Evolutionary conservation across 2,113 vertebrate species (phyloP).

Genomic region (Archilochus colubris): DNA sequence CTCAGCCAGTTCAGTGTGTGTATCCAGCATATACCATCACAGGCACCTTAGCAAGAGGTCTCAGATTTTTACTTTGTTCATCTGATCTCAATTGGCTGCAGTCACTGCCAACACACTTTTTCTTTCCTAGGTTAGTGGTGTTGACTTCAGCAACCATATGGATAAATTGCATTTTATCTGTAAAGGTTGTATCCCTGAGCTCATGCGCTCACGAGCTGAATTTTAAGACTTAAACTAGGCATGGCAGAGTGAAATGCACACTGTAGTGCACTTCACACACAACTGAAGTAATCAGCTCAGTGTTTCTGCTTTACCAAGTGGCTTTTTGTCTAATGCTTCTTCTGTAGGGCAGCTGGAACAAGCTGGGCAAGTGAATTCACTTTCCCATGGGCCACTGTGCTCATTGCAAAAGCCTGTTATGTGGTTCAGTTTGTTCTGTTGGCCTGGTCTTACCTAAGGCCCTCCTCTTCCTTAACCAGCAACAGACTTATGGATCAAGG

Average conservation of each 20-base stretch:
- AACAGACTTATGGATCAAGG: not conserved
- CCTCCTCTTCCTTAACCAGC: not conserved
- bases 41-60: not conserved
- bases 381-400: not conserved
- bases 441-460: not conserved
- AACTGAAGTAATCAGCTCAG: not conserved
- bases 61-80: not conserved
- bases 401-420: not conserved
- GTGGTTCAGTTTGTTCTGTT: not conserved
- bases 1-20: not conserved
- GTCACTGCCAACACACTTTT: not conserved
- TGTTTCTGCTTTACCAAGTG: not conserved
- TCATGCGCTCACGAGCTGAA: not conserved
- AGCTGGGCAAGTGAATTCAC: not conserved
- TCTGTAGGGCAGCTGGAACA: not conserved
- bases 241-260: not conserved
- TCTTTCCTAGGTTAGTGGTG: accelerated
- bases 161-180: accelerated
- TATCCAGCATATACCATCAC: not conserved
- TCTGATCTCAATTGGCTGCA: not conserved
- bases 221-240: not conserved
- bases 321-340: not conserved
- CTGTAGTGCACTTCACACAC: too few species aligned
- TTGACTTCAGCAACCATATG: not conserved
- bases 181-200: not conserved